Conservation (phyloP, 2,113 vertebrate species). For the Neolamprologus toae region DNA sequence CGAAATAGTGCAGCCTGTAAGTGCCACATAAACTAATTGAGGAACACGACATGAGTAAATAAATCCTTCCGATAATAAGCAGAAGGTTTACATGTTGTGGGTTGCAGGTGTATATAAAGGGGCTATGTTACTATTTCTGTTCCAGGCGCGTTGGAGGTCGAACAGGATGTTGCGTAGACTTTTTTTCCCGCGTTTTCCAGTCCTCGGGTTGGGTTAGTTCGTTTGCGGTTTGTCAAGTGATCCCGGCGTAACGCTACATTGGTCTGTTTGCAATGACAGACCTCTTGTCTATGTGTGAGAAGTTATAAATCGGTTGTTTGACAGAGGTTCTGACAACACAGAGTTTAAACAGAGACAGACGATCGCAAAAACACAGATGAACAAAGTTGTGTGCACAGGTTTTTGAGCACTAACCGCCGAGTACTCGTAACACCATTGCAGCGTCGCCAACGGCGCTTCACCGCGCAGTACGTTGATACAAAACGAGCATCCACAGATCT, state of each 20-base stretch:
- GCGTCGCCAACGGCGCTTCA: background rate
- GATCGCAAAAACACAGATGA: background rate
- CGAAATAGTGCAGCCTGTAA: background rate
- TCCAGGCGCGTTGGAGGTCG: background rate
- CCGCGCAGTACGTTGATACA: background rate
- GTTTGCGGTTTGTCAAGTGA: constrained; percentile 16
- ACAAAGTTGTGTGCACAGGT: no score
- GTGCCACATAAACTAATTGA: background rate
- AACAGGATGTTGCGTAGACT: constrained; percentile 47
- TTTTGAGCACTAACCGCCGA: background rate
- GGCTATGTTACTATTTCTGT: background rate
- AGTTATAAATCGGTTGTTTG: rapidly evolving
- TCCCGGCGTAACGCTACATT: rapidly evolving
- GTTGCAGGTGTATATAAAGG: background rate
- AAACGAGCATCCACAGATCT: constrained; percentile 3
- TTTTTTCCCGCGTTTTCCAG: constrained; percentile 65
- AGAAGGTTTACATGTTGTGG: background rate
- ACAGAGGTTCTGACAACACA: rapidly evolving
- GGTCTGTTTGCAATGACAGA: rapidly evolving
- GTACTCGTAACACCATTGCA: no score
- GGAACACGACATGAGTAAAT: background rate
- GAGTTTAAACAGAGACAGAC: background rate
- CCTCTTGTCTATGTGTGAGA: rapidly evolving
- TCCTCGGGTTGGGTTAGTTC: constrained; percentile 6
- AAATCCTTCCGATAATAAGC: background rate